Conservation (phyloP, 2,113 vertebrate genomes). For the Myanophis thanlyinensis region DNA sequence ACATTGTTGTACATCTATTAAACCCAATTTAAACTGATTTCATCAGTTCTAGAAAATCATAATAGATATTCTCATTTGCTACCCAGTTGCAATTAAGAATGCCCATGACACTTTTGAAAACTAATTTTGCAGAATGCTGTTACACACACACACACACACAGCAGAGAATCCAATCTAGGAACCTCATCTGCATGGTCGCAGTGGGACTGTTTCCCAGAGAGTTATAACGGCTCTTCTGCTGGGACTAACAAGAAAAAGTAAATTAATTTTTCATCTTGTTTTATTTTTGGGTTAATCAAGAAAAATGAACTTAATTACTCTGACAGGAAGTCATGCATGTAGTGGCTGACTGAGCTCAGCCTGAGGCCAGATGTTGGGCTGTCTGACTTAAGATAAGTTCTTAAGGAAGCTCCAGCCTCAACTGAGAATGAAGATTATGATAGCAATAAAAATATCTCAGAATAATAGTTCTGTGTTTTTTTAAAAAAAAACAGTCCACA, state of each 20-base stretch:
- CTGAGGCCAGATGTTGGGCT: constrained; percentile 55
- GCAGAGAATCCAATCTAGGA: constrained; percentile 1
- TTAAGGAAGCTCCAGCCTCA: constrained; percentile 37
- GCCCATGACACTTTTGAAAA: background rate
- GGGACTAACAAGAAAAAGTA: constrained; percentile 58
- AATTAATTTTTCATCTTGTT: constrained; percentile 64
- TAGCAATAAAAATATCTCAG: constrained; percentile 25
- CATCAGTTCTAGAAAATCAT: background rate
- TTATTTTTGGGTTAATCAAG: constrained; percentile 64
- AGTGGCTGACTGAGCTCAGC: constrained; percentile 48
- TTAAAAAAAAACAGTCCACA: background rate
- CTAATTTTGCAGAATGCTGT: constrained; percentile 12
- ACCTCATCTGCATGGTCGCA: background rate
- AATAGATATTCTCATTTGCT: background rate
- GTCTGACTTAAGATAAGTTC: constrained; percentile 47
- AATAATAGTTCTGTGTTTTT: background rate
- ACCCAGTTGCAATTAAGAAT: background rate
- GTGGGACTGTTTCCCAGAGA: constrained; percentile 36
- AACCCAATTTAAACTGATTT: background rate
- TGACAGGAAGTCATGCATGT: constrained; percentile 60
- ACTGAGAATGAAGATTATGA: constrained; percentile 34
- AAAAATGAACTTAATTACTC: constrained; percentile 66
- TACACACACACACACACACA: background rate
- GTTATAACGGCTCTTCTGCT: constrained; percentile 35
- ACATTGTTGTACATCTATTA: background rate